These are phyloP conservation scores for Panthera leo DNA, from an alignment of 2,113 vertebrate genomes.

Conservation along the genomic window DNA sequence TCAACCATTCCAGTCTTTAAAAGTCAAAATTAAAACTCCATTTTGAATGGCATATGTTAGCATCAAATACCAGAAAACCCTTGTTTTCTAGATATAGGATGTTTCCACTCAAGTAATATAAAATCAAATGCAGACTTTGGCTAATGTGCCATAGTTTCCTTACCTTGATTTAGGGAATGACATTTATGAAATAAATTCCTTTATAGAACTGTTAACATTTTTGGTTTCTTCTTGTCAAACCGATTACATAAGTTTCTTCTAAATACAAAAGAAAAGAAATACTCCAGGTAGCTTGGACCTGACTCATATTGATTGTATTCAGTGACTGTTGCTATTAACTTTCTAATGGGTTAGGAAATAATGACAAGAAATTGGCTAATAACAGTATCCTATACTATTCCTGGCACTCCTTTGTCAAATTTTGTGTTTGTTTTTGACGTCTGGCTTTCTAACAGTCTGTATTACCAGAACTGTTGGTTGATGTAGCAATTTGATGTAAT, in stretches of 20 bases:
- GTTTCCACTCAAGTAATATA: neutral
- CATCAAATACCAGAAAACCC: neutral
- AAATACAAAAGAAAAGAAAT: neutral
- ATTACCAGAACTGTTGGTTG: neutral
- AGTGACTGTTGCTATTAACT: constrained; percentile 6
- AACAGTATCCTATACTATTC: neutral
- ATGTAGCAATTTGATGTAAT: neutral
- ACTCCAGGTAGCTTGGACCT: neutral
- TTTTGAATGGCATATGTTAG: neutral
- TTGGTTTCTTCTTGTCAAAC: neutral
- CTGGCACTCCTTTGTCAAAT: neutral
- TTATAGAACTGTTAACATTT: neutral
- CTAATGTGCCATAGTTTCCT: neutral
- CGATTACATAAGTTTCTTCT: neutral
- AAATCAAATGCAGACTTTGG: neutral
- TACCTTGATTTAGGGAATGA: neutral
- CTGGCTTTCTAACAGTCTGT: neutral
- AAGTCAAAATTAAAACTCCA: neutral
- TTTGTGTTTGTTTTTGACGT: neutral
- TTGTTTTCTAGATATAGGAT: neutral
- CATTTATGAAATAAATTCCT: neutral
- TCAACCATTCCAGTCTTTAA: neutral
- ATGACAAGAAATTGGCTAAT: neutral
- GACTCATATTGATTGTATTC: neutral
- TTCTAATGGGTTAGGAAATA: constrained; percentile 4